Evolutionary conservation across 2,113 vertebrate species (phyloP), one percentile per base, ranked within the genome.

Genomic region (Malurus elegans): DNA sequence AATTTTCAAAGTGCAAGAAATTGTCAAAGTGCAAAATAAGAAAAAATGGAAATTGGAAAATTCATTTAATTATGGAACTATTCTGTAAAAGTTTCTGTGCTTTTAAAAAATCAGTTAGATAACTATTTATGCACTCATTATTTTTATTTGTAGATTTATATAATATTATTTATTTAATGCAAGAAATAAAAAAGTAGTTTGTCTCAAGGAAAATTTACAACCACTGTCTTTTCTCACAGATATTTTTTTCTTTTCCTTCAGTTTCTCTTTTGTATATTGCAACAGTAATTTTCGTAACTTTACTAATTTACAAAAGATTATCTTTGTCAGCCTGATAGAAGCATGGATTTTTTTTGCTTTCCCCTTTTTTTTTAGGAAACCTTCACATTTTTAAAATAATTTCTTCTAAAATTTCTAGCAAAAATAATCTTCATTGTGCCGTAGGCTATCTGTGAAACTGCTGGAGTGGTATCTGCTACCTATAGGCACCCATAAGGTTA

Each of bases 1-100:
- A 79, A 74, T 23, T 54, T 6, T 86, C 14, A n/a, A 62, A 32
- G 14, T 32, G 25, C 3, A 56, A 78, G 38, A 38, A 38, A 74
- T 23, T 54, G 6, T 86, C 14, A n/a, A 62, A 32, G 14, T 32
- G 25, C 3, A 56, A 78, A 81, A 44, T 10, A 38, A 16, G 10
- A 4, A 50, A 51, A 70, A 81, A 28, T 12, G 14, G 14, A 51
- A 64, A 40, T 14, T 62, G 10, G 26, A 81, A 82, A 62, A 73
- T 38, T 24, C 1, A 1, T 47, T 64, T 4, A 34, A 5, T 28
- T 45, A 2, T 0, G 18, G 13, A 1, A 1, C 2, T 50, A 56
- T 67, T 45, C 45, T 60, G 5, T 62, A 29, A 12, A 11, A 62
- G n/a, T 69, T 64, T 47, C 3, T 38, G 10, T 74, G 12, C 14